Evolutionary conservation across 1,140 invertebrate genomes (phyloP).

Genomic region (Venturia canescens): DNA sequence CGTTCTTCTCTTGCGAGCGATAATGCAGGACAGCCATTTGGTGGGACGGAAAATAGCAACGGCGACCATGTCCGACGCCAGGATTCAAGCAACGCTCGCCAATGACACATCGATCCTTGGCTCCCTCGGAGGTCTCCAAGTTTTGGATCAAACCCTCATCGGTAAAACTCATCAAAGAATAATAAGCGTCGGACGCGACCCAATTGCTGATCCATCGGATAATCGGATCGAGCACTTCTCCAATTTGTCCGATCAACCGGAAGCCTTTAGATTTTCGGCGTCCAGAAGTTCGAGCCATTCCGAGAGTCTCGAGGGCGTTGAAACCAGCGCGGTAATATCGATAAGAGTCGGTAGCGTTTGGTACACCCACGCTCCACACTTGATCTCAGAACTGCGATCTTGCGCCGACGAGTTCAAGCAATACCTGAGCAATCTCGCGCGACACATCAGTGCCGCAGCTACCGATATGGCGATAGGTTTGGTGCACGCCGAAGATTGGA

Average conservation of each 20-base stretch:
- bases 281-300: conserved; percentile 67
- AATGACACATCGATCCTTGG: conserved; percentile 84
- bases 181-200: conserved; percentile 90
- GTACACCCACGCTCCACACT: conserved; percentile 93
- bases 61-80: conserved; percentile 92
- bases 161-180: conserved; percentile 90
- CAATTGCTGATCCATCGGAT: conserved; percentile 75
- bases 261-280: conserved; percentile 71
- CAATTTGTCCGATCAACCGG: conserved; percentile 59
- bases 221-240: conserved; percentile 64
- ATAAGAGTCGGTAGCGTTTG: conserved; percentile 94
- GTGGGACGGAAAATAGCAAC: conserved; percentile 94
- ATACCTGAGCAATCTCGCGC: conserved; percentile 85
- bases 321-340: conserved; percentile 71
- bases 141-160: conserved; percentile 92
- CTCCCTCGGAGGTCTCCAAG: conserved; percentile 92
- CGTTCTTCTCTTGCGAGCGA: conserved; percentile 89
- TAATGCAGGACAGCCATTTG: conserved; percentile 83
- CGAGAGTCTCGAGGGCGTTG: conserved; percentile 26
- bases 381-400: conserved; percentile 90
- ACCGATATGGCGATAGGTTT: conserved; percentile 95
- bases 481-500: conserved; percentile 82
- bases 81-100: conserved; percentile 90
- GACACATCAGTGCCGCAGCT: conserved; percentile 91
- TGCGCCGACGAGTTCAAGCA: conserved; percentile 84